These are phyloP conservation scores for Plecturocebus donacophilus DNA, from an alignment of 2,113 vertebrate species.

Conservation along the genomic window DNA sequence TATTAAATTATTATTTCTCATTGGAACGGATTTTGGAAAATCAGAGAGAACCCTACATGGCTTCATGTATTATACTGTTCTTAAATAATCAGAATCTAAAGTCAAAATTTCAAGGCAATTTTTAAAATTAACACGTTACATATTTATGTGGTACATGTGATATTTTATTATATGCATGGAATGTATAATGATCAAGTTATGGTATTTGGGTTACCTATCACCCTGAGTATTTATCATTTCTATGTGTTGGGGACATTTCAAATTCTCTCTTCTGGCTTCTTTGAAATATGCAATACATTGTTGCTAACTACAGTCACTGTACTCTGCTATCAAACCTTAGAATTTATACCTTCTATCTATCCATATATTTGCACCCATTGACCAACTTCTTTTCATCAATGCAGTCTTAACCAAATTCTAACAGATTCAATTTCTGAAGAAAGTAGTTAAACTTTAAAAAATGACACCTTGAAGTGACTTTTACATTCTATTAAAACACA, in stretches of 20 bases:
- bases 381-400: neutral
- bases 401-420: neutral
- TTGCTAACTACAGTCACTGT: neutral
- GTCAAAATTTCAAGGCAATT: conserved; percentile 27
- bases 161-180: neutral
- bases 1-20: neutral
- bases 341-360: neutral
- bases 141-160: neutral
- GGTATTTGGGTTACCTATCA: neutral
- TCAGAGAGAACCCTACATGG: neutral
- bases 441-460: conserved; percentile 1
- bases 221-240: neutral
- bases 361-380: neutral
- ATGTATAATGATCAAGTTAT: neutral
- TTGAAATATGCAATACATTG: neutral
- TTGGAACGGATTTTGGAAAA: neutral
- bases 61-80: neutral
- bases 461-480: neutral
- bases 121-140: neutral
- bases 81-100: neutral
- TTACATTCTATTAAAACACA: neutral
- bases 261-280: neutral
- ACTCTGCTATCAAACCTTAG: neutral
- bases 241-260: neutral
- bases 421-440: conserved; percentile 19